Base-by-base conservation (phyloP, 2,888 invertebrate species). In the Trichacis sp. region DNA sequence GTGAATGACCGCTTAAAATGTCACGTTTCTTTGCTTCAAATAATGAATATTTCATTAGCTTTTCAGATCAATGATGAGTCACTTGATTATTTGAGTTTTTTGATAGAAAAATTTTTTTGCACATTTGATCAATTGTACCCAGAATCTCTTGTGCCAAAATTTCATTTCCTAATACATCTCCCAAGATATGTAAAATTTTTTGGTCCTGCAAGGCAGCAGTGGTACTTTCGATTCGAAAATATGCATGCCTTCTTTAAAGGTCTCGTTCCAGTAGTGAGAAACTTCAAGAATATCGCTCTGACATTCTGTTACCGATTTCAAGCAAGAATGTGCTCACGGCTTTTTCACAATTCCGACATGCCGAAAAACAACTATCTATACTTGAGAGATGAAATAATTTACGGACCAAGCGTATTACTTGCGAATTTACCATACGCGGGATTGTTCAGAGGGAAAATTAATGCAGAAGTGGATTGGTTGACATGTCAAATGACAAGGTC, bases 141-240 rank as follows among this genome's bases (percentile, higher is more conserved):
- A 33, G 56, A 64, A 30, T 42, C 4, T 14, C 48, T 62, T 17
- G 59, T 68, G n/a, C 62, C 63, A 3, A 72, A 72, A 52, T 66
- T 69, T 50, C 69, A 73, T 38, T 69, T 70, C 33, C 17, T 64
- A 17, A 36, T 62, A 14, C 72, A 72, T 46, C 24, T 73, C n/a
- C 61, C 64, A 15, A 8, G 9, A 5, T 68, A 71, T 48, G 70
- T 71, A 5, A 38, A 45, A 47, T 42, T 57, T 18, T 72, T 73
- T 57, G 68, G 68, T 38, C 70, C 69, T 12, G 42, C 56, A 38
- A 47, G 70, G 15, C 64, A 71, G 17, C 70, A 70, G 17, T 71
- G 68, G 68, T 69, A 68, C 20, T 71, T 72, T 46, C 20, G 68
- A 30, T 72, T 73, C 55, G 70, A 72, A 59, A 55, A 58, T 38